A percentile compares a stretch with the other conserved stretches of the same genome.
phyloP scores from a whole-genome alignment of 2,797 vertebrate genomes.

The Myripristis jacobus region DNA sequence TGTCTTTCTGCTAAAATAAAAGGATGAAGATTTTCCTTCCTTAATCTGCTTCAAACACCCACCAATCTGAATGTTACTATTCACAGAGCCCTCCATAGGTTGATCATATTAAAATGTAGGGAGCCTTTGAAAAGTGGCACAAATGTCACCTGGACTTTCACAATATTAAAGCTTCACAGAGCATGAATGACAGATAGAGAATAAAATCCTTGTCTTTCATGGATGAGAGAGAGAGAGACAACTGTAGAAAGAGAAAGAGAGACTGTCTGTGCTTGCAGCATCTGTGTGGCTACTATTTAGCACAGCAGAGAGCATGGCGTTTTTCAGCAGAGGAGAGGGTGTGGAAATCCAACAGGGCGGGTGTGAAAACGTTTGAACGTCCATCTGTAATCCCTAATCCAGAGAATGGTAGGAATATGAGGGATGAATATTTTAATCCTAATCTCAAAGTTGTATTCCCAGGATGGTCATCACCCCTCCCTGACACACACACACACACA shows the following conservation, averaged over 20 bases:
- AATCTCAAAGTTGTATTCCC: slow-evolving; percentile 49
- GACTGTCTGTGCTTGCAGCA: slow-evolving; percentile 9
- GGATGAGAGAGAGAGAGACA: background rate
- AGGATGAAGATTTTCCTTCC: no score
- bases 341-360: slow-evolving; percentile 51
- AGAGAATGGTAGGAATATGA: slow-evolving; percentile 58
- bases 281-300: slow-evolving; percentile 22
- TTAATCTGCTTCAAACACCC: background rate
- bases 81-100: background rate
- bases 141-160: slow-evolving; percentile 2
- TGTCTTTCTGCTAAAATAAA: background rate
- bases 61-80: background rate
- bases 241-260: background rate
- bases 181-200: background rate
- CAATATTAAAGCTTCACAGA: slow-evolving; percentile 12
- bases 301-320: slow-evolving; percentile 22
- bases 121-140: background rate
- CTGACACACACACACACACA: slow-evolving; percentile 10
- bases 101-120: background rate
- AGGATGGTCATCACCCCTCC: slow-evolving; percentile 9
- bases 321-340: slow-evolving; percentile 28
- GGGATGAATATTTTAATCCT: slow-evolving; percentile 60
- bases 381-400: slow-evolving; percentile 72
- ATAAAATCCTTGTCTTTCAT: background rate
- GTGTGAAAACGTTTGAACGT: slow-evolving; percentile 59